Evolutionary conservation across 2,797 vertebrate species (phyloP).

Genomic region (Anniella stebbinsi): DNA sequence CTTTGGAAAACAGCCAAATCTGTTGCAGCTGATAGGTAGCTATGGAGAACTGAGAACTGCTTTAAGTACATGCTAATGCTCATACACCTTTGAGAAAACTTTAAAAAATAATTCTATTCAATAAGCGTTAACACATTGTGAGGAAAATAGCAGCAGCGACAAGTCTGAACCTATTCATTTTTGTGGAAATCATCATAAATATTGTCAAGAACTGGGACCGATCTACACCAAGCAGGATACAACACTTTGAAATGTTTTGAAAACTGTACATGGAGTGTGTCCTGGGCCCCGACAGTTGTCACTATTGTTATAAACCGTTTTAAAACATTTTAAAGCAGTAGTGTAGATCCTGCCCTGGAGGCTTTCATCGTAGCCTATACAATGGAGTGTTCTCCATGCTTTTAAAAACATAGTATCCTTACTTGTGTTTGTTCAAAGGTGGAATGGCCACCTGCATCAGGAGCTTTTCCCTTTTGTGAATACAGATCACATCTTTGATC

Average conservation of each 20-base stretch:
- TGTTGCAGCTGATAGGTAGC: neutral
- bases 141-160: neutral
- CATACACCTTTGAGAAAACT: neutral
- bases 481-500: neutral
- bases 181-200: neutral
- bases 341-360: too few relatives aligned
- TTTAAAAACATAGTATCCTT: neutral
- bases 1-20: neutral
- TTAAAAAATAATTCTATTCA: constrained; percentile 11
- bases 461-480: neutral
- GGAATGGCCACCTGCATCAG: neutral
- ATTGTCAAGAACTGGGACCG: neutral
- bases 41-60: neutral
- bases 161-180: constrained; percentile 11
- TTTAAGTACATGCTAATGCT: neutral
- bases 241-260: too few relatives aligned
- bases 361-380: neutral
- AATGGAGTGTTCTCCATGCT: neutral
- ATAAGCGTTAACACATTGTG: neutral
- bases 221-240: too few relatives aligned
- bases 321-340: too few relatives aligned
- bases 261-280: too few relatives aligned
- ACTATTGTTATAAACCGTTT: too few relatives aligned
- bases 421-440: neutral
- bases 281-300: too few relatives aligned